These are phyloP conservation scores for Miniopterus natalensis DNA, from an alignment of 2,113 vertebrate species.

Conservation along the genomic window DNA sequence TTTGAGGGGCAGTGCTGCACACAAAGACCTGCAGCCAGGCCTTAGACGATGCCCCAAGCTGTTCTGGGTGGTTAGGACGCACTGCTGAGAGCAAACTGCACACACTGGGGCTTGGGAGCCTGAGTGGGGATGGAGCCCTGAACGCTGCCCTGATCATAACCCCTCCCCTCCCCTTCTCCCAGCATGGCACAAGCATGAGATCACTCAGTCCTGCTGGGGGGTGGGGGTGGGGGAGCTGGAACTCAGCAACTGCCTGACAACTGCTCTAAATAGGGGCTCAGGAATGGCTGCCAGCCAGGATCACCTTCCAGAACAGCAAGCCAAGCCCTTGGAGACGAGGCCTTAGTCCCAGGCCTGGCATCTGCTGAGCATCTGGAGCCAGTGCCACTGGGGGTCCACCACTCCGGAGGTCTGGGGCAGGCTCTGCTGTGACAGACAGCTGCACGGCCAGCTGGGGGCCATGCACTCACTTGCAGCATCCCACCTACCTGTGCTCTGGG, in stretches of 20 bases:
- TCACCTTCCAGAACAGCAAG: conserved; percentile 65
- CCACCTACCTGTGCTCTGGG: neutral
- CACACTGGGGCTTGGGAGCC: too few relatives aligned
- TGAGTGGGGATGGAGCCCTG: neutral
- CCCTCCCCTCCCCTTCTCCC: neutral
- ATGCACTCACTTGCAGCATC: neutral
- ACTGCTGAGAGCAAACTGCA: neutral
- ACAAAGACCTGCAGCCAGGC: neutral
- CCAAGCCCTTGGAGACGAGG: neutral
- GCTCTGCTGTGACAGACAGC: neutral
- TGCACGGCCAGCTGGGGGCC: neutral
- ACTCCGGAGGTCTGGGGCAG: conserved; percentile 14
- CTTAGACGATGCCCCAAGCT: neutral
- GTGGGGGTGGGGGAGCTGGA: neutral
- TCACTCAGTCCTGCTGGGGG: neutral
- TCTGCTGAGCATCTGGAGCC: conserved; percentile 35
- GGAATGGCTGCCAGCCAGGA: conserved; percentile 26
- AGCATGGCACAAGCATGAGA: neutral
- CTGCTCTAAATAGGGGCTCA: neutral
- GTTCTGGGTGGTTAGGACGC: neutral
- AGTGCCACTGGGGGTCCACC: neutral
- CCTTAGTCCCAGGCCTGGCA: conserved; percentile 12
- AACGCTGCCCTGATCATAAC: rapidly evolving
- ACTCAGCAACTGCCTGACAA: conserved; percentile 35
- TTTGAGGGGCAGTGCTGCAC: neutral